These are phyloP conservation scores for Channa maculata DNA, from an alignment of 2,113 vertebrate species.

Conservation along the genomic window DNA sequence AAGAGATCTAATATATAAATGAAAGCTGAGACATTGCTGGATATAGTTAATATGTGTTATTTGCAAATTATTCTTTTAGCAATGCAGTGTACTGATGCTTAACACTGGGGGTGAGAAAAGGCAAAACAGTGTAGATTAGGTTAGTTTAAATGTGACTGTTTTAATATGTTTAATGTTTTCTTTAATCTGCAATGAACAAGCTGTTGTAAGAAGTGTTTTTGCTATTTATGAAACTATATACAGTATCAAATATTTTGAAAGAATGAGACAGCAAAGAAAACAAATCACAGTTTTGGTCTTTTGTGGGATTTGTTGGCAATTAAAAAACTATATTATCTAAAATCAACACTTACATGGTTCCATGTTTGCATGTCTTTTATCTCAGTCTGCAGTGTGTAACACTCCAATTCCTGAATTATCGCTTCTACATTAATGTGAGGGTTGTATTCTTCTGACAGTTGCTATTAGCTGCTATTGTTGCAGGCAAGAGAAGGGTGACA, in stretches of 20 bases:
- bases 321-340: background rate
- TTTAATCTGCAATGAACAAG: too few species aligned
- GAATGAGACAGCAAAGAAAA: too few species aligned
- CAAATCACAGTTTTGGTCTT: too few species aligned
- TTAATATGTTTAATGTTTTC: too few species aligned
- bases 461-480: conserved; percentile 46
- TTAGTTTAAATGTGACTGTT: too few species aligned
- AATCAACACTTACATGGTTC: background rate
- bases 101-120: background rate
- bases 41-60: too few species aligned
- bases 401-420: conserved; percentile 12
- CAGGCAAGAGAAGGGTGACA: conserved; percentile 45
- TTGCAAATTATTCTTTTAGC: background rate
- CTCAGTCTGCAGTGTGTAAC: conserved; percentile 5
- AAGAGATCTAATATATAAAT: too few species aligned
- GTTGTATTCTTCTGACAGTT: conserved; percentile 31
- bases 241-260: too few species aligned
- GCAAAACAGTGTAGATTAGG: too few species aligned
- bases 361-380: conserved; percentile 1
- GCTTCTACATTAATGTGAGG: conserved; percentile 23
- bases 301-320: background rate
- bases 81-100: background rate
- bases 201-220: too few species aligned
- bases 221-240: too few species aligned
- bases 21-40: too few species aligned